Evolutionary conservation across 2,113 vertebrate species (phyloP), one percentile per base, ranked within the genome.

Genomic region (Alaudala cheleensis): DNA sequence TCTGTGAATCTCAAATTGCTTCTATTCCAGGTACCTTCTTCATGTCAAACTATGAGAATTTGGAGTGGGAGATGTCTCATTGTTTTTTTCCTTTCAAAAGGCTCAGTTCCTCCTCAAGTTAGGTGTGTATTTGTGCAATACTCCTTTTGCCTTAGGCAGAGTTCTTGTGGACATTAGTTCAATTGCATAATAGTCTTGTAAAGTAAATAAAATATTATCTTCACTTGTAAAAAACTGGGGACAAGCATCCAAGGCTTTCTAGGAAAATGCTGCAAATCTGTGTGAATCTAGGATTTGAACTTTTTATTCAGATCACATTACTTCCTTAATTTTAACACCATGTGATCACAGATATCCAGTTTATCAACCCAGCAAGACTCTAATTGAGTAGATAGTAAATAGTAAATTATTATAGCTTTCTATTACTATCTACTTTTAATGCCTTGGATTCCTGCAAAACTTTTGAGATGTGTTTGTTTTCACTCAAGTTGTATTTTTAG

Each of bases 181-280:
- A 54, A 53, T 67, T 86, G 31, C 44, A 37, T 81, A 88, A 56
- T 40, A 37, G 49, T 37, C 34, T 74, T 74, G 60, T 96, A 66
- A 85, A 67, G 74, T 88, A 92, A 92, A 93, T 58, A 88, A 96
- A 80, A 73, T 57, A 31, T 54, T 80, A 56, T 57, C 29, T 70
- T 84, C 25, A 33, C 53, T 31, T 47, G 34, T 16, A n/a, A 34
- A 34, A 37, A 79, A 44, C 56, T 80, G 57, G 62, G 31, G 29
- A 77, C 19, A 54, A 61, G n/a, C 6, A 66, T 10, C 25, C 56
- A 19, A 42, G n/a, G 11, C 37, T 95, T 82, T 49, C 45, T 53
- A 77, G 54, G 53, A 53, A 42, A 31, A 40, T 6, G 3, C 34
- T 89, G 40, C 49, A 71, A 85, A 79, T n/a, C 12, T 67, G 28